These are phyloP conservation scores for Nomada fucata DNA, from an alignment of 2,888 invertebrate genomes.

Conservation along the genomic window DNA sequence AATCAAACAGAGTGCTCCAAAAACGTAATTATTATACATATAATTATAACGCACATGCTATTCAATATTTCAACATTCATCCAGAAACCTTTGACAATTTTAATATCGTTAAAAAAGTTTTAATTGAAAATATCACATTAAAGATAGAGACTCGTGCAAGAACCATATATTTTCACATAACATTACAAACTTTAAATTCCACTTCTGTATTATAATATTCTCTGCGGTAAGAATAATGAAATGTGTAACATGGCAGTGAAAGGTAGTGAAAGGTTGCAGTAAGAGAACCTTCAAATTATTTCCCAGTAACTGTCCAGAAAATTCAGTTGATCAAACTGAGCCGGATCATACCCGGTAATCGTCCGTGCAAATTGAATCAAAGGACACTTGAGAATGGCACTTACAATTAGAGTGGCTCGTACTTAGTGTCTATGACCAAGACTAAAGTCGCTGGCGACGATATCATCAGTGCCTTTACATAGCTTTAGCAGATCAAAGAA, in stretches of 20 bases:
- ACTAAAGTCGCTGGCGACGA: neutral
- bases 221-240: too few relatives aligned
- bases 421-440: neutral
- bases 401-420: neutral
- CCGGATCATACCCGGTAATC: neutral
- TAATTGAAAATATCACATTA: too few relatives aligned
- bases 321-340: neutral
- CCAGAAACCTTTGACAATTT: too few relatives aligned
- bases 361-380: neutral
- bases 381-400: neutral
- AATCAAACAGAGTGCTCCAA: neutral
- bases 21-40: neutral
- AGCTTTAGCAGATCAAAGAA: slow-evolving; percentile 12
- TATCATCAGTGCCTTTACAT: neutral
- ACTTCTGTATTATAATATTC: too few relatives aligned
- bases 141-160: too few relatives aligned
- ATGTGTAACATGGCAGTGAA: too few relatives aligned
- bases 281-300: too few relatives aligned
- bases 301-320: too few relatives aligned
- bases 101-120: too few relatives aligned
- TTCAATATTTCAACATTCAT: neutral
- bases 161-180: too few relatives aligned
- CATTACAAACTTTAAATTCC: too few relatives aligned
- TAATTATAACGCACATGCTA: neutral
- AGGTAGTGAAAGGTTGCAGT: too few relatives aligned